These are phyloP conservation scores for Lymantria monacha DNA, from an alignment of 2,888 invertebrate genomes.

Conservation along the genomic window DNA sequence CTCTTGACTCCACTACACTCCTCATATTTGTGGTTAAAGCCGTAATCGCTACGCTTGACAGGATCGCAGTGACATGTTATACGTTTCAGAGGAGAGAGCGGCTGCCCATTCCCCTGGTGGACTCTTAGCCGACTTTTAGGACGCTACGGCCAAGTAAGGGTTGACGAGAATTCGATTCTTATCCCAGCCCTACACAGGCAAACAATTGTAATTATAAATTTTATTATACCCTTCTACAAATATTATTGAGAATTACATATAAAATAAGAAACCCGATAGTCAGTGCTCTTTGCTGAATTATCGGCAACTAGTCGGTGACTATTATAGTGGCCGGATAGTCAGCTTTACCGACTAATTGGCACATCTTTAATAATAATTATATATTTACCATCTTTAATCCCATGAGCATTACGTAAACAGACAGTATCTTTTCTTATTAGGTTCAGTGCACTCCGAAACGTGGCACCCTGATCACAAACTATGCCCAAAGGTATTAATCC, in stretches of 20 bases:
- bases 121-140: too few relatives aligned
- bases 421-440: conserved; percentile 6
- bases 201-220: background rate
- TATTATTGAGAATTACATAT: background rate
- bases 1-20: too few relatives aligned
- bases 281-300: too few relatives aligned
- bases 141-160: too few relatives aligned
- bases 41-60: too few relatives aligned
- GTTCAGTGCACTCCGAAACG: conserved; percentile 23
- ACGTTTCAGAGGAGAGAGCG: background rate
- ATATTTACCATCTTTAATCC: conserved; percentile 2
- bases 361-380: conserved; percentile 6
- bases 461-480: conserved; percentile 30
- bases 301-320: too few relatives aligned
- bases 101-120: background rate
- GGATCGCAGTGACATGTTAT: background rate
- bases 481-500: conserved; percentile 20
- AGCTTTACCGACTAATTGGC: too few relatives aligned
- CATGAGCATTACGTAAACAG: conserved; percentile 1
- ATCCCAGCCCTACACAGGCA: background rate
- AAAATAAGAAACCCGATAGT: too few relatives aligned
- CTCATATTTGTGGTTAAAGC: too few relatives aligned
- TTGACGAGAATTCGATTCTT: too few relatives aligned
- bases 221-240: background rate
- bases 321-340: too few relatives aligned